Conservation (phyloP, 2,888 invertebrate genomes). For the Sphecodes monilicornis region DNA sequence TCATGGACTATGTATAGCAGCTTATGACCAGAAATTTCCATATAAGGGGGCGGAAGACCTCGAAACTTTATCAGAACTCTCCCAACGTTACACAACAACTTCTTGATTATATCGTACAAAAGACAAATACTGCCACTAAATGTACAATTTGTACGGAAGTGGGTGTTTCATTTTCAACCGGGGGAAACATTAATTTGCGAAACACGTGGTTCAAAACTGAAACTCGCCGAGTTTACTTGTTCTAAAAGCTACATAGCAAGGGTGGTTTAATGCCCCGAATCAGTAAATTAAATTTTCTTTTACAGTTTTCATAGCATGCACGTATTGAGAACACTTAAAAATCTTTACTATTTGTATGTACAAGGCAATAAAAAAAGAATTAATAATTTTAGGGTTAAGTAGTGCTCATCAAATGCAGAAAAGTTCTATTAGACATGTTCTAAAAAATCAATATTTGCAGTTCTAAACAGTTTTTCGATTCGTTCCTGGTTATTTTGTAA, state of each 20-base stretch:
- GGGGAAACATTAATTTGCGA: constrained; percentile 5
- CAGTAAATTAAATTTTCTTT: constrained; percentile 2
- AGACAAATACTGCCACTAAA: constrained; percentile 44
- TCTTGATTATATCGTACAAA: constrained; percentile 32
- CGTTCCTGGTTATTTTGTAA: background rate
- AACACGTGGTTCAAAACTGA: background rate
- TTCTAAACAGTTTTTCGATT: background rate
- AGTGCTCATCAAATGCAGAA: background rate
- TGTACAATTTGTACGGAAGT: constrained; percentile 20
- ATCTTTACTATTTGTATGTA: background rate
- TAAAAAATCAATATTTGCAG: background rate
- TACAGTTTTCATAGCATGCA: background rate
- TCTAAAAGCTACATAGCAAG: background rate
- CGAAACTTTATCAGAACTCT: constrained; percentile 40
- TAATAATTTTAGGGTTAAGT: background rate
- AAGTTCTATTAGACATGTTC: background rate
- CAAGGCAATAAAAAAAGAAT: background rate
- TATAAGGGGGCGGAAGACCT: constrained; percentile 19
- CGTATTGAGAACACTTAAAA: background rate
- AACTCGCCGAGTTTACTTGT: background rate
- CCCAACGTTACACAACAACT: constrained; percentile 17
- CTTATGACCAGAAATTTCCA: constrained; percentile 41
- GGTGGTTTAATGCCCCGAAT: background rate
- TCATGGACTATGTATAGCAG: constrained; percentile 28
- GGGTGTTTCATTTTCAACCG: constrained; percentile 20